phyloP scores from a whole-genome alignment of 2,888 invertebrate species.

The Diarsia rubi region DNA sequence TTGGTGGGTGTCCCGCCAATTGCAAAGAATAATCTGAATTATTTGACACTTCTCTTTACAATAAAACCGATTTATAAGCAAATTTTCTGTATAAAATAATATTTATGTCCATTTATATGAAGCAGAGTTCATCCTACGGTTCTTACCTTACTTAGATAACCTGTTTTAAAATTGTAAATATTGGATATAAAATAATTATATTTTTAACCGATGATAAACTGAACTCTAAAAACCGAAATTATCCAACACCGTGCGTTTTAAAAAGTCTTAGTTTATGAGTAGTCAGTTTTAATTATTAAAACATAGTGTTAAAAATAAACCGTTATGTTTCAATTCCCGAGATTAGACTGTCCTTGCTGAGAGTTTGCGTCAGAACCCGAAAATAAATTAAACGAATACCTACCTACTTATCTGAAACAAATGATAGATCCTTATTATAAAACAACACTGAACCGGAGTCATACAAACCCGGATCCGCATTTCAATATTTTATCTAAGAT shows the following conservation, averaged over 20 bases:
- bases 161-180: conserved; percentile 34
- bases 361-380: conserved; percentile 26
- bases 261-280: conserved; percentile 8
- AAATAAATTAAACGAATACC: conserved; percentile 16
- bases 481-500: conserved; percentile 56
- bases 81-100: conserved; percentile 52
- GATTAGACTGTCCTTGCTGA: conserved; percentile 29
- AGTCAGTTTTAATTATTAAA: conserved; percentile 12
- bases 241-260: conserved; percentile 2
- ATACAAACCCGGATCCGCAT: conserved; percentile 16
- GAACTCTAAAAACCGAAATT: not conserved
- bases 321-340: conserved; percentile 21
- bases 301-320: conserved; percentile 26
- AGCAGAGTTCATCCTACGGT: conserved; percentile 17
- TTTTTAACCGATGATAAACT: not conserved
- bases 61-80: conserved; percentile 62
- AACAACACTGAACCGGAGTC: conserved; percentile 12
- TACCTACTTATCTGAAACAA: conserved; percentile 20
- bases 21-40: conserved; percentile 70
- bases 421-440: conserved; percentile 12
- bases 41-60: conserved; percentile 67
- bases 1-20: conserved; percentile 59
- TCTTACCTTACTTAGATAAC: conserved; percentile 3
- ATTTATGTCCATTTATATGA: conserved; percentile 40
- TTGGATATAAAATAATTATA: conserved; percentile 16